phyloP scores from a whole-genome alignment of 2,888 invertebrate genomes.

The Morinoia aosen region DNA sequence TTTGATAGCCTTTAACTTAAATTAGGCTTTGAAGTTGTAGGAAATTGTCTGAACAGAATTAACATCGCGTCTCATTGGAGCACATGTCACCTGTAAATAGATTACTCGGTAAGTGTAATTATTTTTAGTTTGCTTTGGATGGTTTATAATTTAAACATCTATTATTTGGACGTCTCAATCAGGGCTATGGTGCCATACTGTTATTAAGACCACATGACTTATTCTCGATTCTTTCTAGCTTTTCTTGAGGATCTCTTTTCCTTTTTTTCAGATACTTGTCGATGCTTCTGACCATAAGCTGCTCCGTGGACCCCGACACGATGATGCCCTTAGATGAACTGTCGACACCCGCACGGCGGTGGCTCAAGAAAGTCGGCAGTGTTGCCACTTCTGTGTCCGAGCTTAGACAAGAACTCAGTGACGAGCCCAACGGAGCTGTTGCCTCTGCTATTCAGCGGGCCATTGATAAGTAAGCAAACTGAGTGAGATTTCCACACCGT shows the following conservation, averaged over 20 bases:
- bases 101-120: not conserved
- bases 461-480: constrained; percentile 75
- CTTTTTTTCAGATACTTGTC: constrained; percentile 56
- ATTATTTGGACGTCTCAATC: no score
- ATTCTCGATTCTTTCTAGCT: no score
- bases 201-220: no score
- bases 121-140: not conserved
- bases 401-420: constrained; percentile 53
- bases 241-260: no score
- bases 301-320: constrained; percentile 49
- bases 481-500: not conserved
- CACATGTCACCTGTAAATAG: not conserved
- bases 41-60: not conserved
- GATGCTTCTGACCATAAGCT: constrained; percentile 53
- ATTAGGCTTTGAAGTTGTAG: no score
- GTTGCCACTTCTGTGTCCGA: constrained; percentile 50
- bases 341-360: constrained; percentile 28
- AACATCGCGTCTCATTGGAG: not conserved
- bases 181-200: no score
- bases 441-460: constrained; percentile 84
- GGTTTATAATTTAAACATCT: no score
- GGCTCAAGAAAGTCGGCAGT: constrained; percentile 54
- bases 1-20: no score
- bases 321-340: constrained; percentile 54
- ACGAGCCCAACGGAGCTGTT: constrained; percentile 70